Evolutionary conservation across 2,113 vertebrate species (phyloP).

Genomic region (Oncorhynchus mykiss): DNA sequence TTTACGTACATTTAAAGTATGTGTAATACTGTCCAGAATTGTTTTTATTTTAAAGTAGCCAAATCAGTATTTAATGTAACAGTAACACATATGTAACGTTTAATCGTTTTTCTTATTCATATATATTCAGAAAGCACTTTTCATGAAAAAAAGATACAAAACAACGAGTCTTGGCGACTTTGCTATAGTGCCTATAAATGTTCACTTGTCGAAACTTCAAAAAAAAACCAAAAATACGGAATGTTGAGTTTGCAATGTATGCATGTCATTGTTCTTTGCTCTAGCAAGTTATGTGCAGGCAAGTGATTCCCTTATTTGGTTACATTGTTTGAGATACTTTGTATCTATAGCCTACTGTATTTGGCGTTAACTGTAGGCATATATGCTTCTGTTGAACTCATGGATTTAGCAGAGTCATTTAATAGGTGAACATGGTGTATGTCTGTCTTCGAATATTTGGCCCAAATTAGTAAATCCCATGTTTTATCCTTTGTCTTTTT

Average conservation of each 20-base stretch:
- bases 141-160: no score
- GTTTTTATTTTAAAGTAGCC: no score
- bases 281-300: slow-evolving; percentile 75
- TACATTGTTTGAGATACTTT: background rate
- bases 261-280: slow-evolving; percentile 73
- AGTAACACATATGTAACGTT: no score
- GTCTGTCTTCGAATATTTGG: background rate
- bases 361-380: background rate
- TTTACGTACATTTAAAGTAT: no score
- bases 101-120: no score
- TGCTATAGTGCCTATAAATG: no score
- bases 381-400: background rate
- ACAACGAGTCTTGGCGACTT: no score
- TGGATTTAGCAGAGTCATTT: background rate
- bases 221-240: background rate
- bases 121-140: no score
- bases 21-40: no score
- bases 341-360: background rate
- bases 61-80: no score
- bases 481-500: background rate
- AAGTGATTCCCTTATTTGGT: background rate
- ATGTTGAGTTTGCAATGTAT: slow-evolving; percentile 66
- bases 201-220: background rate
- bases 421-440: background rate
- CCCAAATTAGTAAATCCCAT: background rate